Percentiles rank a stretch among this genome's conserved stretches.
These are phyloP conservation scores for Leucophora obtusa DNA, from an alignment of 2,888 invertebrate genomes.

Conservation along the genomic window DNA sequence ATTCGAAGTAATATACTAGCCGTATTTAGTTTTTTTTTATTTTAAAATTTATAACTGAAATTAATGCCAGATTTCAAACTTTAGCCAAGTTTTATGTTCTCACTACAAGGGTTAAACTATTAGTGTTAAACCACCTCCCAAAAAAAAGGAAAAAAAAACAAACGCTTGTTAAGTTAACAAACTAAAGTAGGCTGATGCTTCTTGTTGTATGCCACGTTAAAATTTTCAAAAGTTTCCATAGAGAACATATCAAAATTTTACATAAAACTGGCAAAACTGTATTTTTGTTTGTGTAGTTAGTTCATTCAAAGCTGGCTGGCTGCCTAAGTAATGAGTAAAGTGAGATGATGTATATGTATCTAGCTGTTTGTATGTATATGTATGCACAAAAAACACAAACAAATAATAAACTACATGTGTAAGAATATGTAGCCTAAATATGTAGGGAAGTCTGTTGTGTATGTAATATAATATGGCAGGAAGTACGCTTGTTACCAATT, in stretches of 20 bases:
- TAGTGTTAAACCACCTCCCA: too few relatives aligned
- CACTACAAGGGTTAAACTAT: too few relatives aligned
- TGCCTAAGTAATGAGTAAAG: slow-evolving; percentile 24
- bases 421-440: slow-evolving; percentile 65
- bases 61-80: too few relatives aligned
- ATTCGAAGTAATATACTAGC: too few relatives aligned
- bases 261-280: not conserved
- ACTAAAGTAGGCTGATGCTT: not conserved
- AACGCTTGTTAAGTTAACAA: too few relatives aligned
- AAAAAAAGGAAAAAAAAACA: too few relatives aligned
- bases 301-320: not conserved
- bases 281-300: not conserved
- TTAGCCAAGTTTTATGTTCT: too few relatives aligned
- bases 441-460: slow-evolving; percentile 15
- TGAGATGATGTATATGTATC: slow-evolving; percentile 21
- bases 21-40: too few relatives aligned
- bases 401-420: slow-evolving; percentile 39
- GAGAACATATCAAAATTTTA: not conserved
- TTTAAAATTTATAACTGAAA: too few relatives aligned
- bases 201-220: slow-evolving; percentile 23
- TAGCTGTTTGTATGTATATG: not conserved
- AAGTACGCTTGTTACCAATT: slow-evolving; percentile 77
- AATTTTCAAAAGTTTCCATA: slow-evolving; percentile 13
- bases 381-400: too few relatives aligned
- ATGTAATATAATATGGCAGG: slow-evolving; percentile 48